Evolutionary conservation across 2,797 vertebrate genomes (phyloP).

Genomic region (Tokudaia tokunoshimensis): DNA sequence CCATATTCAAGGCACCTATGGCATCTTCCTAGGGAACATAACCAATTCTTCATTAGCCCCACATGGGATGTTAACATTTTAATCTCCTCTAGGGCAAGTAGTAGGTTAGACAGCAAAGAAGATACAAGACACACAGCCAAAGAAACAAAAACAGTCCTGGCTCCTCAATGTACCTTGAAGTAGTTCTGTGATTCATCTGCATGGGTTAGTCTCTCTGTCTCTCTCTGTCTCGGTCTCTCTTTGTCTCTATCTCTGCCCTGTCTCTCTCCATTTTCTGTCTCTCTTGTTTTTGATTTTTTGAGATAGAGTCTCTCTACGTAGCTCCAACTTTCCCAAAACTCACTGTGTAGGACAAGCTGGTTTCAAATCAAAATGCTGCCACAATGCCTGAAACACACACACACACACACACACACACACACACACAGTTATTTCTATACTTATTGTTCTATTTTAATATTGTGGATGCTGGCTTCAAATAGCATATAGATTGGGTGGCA

Average conservation of each 20-base stretch:
- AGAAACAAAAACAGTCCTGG: background rate
- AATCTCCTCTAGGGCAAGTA: background rate
- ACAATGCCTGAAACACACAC: background rate
- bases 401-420: background rate
- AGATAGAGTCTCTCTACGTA: background rate
- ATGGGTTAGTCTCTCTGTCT: background rate
- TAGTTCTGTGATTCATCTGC: background rate
- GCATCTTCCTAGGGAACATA: background rate
- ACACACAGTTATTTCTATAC: background rate
- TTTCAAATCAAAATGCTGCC: background rate
- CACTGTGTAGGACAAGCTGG: background rate
- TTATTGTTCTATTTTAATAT: background rate
- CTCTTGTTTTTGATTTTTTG: background rate
- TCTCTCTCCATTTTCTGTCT: background rate
- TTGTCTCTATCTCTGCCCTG: too few species aligned
- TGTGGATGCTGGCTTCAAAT: background rate
- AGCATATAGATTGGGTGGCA: background rate
- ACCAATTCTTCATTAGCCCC: background rate
- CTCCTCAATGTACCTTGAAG: background rate
- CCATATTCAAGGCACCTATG: background rate
- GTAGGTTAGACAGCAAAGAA: background rate
- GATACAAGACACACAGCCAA: background rate
- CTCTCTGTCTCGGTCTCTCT: background rate
- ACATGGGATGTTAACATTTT: background rate
- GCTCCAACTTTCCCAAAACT: background rate